These are phyloP conservation scores for Drosophila hawaiiensis DNA, from an alignment of 2,888 invertebrate genomes.

Conservation along the genomic window DNA sequence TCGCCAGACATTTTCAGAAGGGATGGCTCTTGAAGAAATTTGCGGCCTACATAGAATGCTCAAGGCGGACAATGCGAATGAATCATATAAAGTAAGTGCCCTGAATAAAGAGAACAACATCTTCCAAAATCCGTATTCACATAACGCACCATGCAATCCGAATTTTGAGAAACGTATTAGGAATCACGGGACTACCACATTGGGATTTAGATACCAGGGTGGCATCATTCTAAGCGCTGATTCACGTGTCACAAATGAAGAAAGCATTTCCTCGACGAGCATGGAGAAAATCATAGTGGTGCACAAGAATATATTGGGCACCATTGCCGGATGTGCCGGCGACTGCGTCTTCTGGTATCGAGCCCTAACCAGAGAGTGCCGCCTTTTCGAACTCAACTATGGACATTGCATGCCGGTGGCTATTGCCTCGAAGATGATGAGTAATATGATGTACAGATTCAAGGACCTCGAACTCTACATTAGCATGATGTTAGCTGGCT, in stretches of 20 bases:
- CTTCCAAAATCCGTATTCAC: background rate
- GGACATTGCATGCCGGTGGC: background rate
- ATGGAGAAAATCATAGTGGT: conserved; percentile 1
- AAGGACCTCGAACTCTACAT: background rate
- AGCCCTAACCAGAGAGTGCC: conserved; percentile 1
- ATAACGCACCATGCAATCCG: background rate
- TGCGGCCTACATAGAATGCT: background rate
- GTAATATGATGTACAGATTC: conserved; percentile 6
- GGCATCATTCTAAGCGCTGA: conserved; percentile 6
- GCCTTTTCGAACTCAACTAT: conserved; percentile 1
- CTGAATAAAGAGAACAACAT: background rate
- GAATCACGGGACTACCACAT: background rate
- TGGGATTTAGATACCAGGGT: conserved; percentile 8
- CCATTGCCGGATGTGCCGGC: background rate
- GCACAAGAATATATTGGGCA: conserved; percentile 5
- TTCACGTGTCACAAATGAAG: background rate
- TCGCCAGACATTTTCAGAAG: no score
- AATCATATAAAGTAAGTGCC: background rate
- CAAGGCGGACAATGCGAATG: background rate
- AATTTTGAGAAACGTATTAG: background rate
- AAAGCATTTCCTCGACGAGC: no score
- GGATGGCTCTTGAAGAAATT: background rate
- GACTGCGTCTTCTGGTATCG: conserved; percentile 6
- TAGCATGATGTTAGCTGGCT: conserved; percentile 11
- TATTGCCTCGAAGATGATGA: conserved; percentile 3